A percentile compares a stretch with the other conserved stretches of the same genome.
These are phyloP conservation scores for Salmo trutta DNA, from an alignment of 2,797 vertebrate species.

Conservation along the genomic window DNA sequence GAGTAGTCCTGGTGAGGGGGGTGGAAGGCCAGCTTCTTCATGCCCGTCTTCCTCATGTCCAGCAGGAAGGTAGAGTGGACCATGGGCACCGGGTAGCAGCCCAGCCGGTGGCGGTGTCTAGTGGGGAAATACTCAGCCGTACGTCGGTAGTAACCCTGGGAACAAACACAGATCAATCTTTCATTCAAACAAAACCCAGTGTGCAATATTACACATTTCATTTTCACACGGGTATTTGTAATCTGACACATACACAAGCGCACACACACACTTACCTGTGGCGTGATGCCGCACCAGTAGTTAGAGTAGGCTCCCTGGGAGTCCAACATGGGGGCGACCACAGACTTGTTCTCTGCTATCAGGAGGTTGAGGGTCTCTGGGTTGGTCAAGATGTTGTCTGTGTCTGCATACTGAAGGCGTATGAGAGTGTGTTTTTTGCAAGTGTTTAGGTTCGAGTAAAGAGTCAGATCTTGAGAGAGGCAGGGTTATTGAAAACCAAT, in stretches of 20 bases:
- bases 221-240: no score
- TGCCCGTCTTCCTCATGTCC: conserved; percentile 83
- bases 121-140: conserved; percentile 96
- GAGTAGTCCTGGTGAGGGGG: conserved; percentile 90
- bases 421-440: no score
- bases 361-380: conserved; percentile 85
- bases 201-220: neutral
- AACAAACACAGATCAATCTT: neutral
- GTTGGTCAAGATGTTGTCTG: conserved; percentile 93
- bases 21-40: conserved; percentile 83
- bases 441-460: neutral
- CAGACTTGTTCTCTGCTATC: conserved; percentile 85
- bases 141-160: conserved; percentile 92
- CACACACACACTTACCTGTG: conserved; percentile 77
- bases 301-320: conserved; percentile 95
- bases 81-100: conserved; percentile 93
- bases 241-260: no score
- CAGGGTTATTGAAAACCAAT: no score
- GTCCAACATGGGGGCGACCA: conserved; percentile 93
- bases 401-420: conserved; percentile 75
- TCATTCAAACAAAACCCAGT: neutral
- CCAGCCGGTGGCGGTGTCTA: conserved; percentile 83
- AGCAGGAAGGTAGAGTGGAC: conserved; percentile 91
- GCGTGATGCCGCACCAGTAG: conserved; percentile 97
- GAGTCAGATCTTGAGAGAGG: neutral